A percentile compares a stretch with the other conserved stretches of the same genome.
These are phyloP conservation scores for Candoia aspera DNA, from an alignment of 2,113 vertebrate genomes.

Conservation along the genomic window DNA sequence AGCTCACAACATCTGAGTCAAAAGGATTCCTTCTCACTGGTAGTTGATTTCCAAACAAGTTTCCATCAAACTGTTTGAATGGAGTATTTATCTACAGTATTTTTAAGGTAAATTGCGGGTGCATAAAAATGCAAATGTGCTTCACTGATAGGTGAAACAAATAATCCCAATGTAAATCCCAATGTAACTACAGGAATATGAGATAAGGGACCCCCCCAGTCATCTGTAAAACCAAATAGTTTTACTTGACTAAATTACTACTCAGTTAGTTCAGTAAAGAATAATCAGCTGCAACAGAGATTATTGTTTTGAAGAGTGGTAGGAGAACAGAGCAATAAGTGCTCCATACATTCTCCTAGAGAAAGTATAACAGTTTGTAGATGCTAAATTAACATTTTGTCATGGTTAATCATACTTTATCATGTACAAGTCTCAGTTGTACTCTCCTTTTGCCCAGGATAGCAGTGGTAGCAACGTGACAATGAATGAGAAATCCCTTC, in stretches of 20 bases:
- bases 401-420: background rate
- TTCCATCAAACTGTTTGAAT: background rate
- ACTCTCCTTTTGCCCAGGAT: background rate
- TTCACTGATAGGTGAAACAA: background rate
- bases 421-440: background rate
- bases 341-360: background rate
- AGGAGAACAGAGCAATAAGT: background rate
- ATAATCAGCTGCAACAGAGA: constrained; percentile 15
- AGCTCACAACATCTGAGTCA: background rate
- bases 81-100: background rate
- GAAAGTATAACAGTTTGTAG: background rate
- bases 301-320: background rate
- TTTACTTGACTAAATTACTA: constrained; percentile 11
- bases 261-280: background rate
- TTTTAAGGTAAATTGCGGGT: background rate
- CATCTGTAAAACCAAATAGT: constrained; percentile 14
- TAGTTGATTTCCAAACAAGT: constrained; percentile 29
- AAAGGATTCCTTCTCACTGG: background rate
- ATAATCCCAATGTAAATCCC: constrained; percentile 2
- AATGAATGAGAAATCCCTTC: background rate
- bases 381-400: background rate
- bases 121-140: constrained; percentile 13
- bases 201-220: constrained; percentile 20
- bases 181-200: constrained; percentile 10
- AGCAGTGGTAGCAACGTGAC: background rate